A percentile compares a stretch with the other conserved stretches of the same genome.
Conservation (phyloP, 2,888 invertebrate genomes). For the Pheosia tremula region DNA sequence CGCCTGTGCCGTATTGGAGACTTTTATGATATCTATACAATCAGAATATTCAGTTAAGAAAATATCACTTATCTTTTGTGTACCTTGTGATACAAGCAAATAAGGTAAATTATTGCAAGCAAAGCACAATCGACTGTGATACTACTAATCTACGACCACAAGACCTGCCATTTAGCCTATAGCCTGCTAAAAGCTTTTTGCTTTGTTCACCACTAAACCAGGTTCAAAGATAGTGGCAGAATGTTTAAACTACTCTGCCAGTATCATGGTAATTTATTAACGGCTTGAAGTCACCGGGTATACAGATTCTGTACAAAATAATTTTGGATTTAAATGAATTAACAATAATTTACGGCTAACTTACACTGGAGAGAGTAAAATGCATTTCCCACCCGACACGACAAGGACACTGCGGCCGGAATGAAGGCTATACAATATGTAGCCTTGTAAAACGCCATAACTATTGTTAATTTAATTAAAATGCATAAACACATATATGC, state of each 20-base stretch:
- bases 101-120: too few species aligned
- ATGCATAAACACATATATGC: neutral
- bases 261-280: conserved; percentile 22
- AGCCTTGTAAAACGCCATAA: conserved; percentile 12
- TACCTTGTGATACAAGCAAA: too few species aligned
- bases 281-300: conserved; percentile 14
- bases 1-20: too few species aligned
- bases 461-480: too few species aligned
- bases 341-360: conserved; percentile 16
- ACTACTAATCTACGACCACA: neutral
- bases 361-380: conserved; percentile 26
- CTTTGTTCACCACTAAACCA: neutral
- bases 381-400: conserved; percentile 26
- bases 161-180: neutral
- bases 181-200: neutral
- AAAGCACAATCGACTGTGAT: neutral
- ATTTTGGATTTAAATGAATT: conserved; percentile 22
- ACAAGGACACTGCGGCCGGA: conserved; percentile 43
- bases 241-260: conserved; percentile 13
- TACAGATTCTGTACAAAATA: conserved; percentile 26
- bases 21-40: too few species aligned
- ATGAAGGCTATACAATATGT: conserved; percentile 26
- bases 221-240: conserved; percentile 15
- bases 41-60: too few species aligned
- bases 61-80: too few species aligned